These are phyloP conservation scores for Danaus plexippus DNA, from an alignment of 1,140 invertebrate genomes.

Conservation along the genomic window DNA sequence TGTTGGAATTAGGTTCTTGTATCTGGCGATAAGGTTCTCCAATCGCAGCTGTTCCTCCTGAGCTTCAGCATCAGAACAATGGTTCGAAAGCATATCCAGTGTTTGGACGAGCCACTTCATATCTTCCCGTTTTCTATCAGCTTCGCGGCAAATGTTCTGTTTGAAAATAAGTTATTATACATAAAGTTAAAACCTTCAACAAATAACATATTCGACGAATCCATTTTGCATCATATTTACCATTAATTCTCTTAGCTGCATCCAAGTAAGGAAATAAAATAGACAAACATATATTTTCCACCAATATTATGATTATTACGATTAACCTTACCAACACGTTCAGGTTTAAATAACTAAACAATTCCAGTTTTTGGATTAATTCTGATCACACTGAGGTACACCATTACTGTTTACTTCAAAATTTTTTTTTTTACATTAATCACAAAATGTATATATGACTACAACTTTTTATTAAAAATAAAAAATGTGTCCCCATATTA, in stretches of 20 bases:
- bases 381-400: not conserved
- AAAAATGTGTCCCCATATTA: too few relatives aligned
- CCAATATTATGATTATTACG: not conserved
- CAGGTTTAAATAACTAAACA: not conserved
- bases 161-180: constrained; percentile 20
- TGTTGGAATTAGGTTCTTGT: constrained; percentile 91
- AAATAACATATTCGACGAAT: not conserved
- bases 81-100: constrained; percentile 86
- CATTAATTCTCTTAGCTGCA: constrained; percentile 73
- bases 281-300: constrained; percentile 13
- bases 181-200: not conserved
- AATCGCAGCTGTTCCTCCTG: constrained; percentile 84
- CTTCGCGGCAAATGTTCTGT: constrained; percentile 89
- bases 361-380: constrained; percentile 9
- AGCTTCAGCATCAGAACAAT: constrained; percentile 85
- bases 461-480: too few relatives aligned
- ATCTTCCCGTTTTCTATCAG: constrained; percentile 89
- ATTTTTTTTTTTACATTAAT: too few relatives aligned
- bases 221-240: constrained; percentile 54
- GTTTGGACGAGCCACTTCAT: constrained; percentile 96
- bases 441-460: too few relatives aligned
- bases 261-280: constrained; percentile 40
- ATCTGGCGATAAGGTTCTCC: constrained; percentile 86
- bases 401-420: too few relatives aligned
- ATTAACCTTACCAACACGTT: not conserved